Base-by-base conservation (phyloP, 1,140 invertebrate species). In the Phymastichus coffea region DNA sequence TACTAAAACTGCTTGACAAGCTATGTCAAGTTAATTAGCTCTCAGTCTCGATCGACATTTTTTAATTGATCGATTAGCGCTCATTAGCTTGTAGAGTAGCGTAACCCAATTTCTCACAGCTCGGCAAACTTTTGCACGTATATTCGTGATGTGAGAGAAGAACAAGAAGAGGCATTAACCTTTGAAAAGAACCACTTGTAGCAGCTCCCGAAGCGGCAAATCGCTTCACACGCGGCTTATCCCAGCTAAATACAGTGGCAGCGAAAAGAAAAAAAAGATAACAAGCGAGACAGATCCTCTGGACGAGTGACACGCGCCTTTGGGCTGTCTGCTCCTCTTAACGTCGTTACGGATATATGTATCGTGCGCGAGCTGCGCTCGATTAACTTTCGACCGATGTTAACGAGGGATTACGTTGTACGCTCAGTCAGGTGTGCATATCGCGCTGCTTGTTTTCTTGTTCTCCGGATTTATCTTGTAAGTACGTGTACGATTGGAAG, bases 171-270 rank as follows among this genome's bases (percentile, higher is more conserved):
- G 3, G n/a, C n/a, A n/a, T n/a, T n/a, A n/a, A n/a, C n/a, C n/a
- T n/a, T n/a, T n/a, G n/a, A 2, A 35, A 44, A 9, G 17, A 43
- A 17, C 51, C 51, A 41, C 51, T 41, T 41, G 51, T 33, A 23
- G 22, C 30, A 10, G 23, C 15, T 8, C 38, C n/a, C 28, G 17
- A 17, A 43, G 51, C 35, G 25, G 37, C 37, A 40, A 59, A 57
- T 55, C 20, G 20, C 19, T 58, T 61, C 63, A 22, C 38, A 56
- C 54, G 40, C 48, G 37, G 54, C 47, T 57, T 57, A 61, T 22
- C 9, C 44, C 14, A 9, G 15, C n/a, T 52, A 53, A 55, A 40
- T 37, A n/a, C 17, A 37, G 22, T 23, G 2, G 1, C 33, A 14
- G 3, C 12, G 12, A 25, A 38, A 37, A 30, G 43, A 12, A 56